These are phyloP conservation scores for Lasioglossum lativentre DNA, from an alignment of 2,888 invertebrate species.

Conservation along the genomic window DNA sequence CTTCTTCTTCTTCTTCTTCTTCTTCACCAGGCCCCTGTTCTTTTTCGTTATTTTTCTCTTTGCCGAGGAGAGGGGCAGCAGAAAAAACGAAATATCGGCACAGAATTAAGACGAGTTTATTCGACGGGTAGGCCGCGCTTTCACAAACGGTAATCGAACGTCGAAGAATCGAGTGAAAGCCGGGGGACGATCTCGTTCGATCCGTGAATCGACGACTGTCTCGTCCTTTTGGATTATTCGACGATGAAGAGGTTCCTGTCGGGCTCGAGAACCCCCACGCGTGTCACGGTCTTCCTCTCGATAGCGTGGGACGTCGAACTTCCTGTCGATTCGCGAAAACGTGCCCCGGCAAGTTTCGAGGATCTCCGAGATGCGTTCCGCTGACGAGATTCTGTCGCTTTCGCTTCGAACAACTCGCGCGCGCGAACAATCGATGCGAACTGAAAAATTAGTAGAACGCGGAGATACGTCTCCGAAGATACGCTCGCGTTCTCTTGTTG, in stretches of 20 bases:
- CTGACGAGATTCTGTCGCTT: background rate
- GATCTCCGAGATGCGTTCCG: background rate
- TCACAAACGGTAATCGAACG: slow-evolving; percentile 20
- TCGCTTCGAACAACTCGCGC: too few species aligned
- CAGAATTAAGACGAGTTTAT: slow-evolving; percentile 53
- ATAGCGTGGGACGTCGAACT: background rate
- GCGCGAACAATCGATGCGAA: too few species aligned
- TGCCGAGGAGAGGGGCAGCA: background rate
- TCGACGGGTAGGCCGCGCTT: slow-evolving; percentile 25
- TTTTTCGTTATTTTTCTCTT: background rate
- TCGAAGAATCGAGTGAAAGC: slow-evolving; percentile 5
- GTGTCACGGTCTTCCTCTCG: background rate
- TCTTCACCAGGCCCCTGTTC: background rate
- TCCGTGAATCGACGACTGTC: slow-evolving; percentile 17
- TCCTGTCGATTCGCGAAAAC: background rate
- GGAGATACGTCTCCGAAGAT: too few species aligned
- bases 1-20: slow-evolving; percentile 5
- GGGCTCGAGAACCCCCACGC: background rate
- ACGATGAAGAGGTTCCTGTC: slow-evolving; percentile 16
- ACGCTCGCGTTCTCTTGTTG: too few species aligned
- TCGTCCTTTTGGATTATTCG: slow-evolving; percentile 11
- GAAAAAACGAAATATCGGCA: background rate
- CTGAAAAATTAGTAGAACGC: too few species aligned
- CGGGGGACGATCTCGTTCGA: background rate
- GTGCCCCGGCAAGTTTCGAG: background rate